Evolutionary conservation across 64 coral and sea anemone genomes (phyloP).

Genomic region (Dendrophyllia cribrosa): DNA sequence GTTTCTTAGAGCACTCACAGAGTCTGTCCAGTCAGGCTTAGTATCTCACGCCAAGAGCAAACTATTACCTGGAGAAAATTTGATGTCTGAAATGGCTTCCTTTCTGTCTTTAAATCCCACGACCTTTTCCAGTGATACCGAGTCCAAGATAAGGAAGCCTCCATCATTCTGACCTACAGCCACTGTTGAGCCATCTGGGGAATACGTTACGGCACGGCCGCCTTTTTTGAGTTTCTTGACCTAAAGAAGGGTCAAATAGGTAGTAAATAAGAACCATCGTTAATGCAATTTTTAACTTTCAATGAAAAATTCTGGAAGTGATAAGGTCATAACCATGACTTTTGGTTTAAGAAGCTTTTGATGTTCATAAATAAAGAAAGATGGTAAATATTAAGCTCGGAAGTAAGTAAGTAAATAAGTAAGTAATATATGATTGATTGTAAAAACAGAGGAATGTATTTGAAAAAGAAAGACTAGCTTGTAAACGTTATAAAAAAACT

Average conservation of each 20-base stretch:
- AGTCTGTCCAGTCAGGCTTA: no score
- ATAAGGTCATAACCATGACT: no score
- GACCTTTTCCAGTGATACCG: conserved; percentile 78
- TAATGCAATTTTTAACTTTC: neutral
- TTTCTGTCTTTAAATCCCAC: conserved; percentile 93
- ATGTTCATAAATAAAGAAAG: no score
- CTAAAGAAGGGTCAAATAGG: neutral
- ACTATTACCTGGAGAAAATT: conserved; percentile 93
- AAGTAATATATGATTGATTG: no score
- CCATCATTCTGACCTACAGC: conserved; percentile 98
- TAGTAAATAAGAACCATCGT: neutral
- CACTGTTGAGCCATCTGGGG: conserved; percentile 80
- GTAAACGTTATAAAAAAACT: no score
- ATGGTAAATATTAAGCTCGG: no score
- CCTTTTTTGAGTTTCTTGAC: conserved; percentile 96
- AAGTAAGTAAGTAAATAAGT: no score
- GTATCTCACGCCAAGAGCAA: neutral
- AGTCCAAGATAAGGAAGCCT: conserved; percentile 87
- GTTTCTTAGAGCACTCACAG: no score
- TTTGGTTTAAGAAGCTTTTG: no score
- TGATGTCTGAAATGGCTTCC: conserved; percentile 92
- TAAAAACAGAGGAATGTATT: no score
- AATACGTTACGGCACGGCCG: conserved; percentile 91
- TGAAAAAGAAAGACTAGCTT: no score
- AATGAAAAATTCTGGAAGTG: no score